phyloP scores from a whole-genome alignment of 2,888 invertebrate species.

The Melanargia galathea region DNA sequence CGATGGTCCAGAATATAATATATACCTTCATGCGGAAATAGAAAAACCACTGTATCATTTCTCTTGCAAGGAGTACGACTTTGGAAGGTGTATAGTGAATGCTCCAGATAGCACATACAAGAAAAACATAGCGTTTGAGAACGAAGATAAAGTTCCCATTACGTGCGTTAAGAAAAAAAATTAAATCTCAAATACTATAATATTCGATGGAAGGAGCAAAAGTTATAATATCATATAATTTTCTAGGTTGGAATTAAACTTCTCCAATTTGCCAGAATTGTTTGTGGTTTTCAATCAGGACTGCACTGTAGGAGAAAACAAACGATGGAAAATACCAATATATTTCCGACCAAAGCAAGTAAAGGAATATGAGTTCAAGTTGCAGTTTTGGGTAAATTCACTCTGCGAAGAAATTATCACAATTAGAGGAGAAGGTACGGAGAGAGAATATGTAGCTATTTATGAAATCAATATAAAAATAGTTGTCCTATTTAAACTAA shows the following conservation, averaged over 20 bases:
- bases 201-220: not conserved
- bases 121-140: slow-evolving; percentile 62
- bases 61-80: slow-evolving; percentile 84
- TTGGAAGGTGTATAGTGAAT: slow-evolving; percentile 85
- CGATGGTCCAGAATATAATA: slow-evolving; percentile 84
- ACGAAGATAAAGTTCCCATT: slow-evolving; percentile 61
- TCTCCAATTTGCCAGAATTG: slow-evolving; percentile 74
- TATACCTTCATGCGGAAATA: slow-evolving; percentile 82
- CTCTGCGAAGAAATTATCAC: slow-evolving; percentile 73
- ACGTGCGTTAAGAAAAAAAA: slow-evolving; percentile 51
- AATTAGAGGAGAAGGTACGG: slow-evolving; percentile 80
- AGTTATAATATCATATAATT: not conserved
- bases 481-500: too few relatives aligned
- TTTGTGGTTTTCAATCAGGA: slow-evolving; percentile 70
- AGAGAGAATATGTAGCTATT: not conserved
- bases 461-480: too few relatives aligned
- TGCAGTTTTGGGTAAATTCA: slow-evolving; percentile 81
- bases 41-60: slow-evolving; percentile 83
- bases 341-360: slow-evolving; percentile 81
- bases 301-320: slow-evolving; percentile 63
- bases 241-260: slow-evolving; percentile 79
- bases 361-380: slow-evolving; percentile 72
- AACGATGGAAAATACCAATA: slow-evolving; percentile 72
- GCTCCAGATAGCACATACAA: slow-evolving; percentile 73
- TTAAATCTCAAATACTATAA: not conserved